Evolutionary conservation across 1,140 invertebrate species (phyloP), one percentile per base, ranked within the genome.

Genomic region (Drosophila azteca): DNA sequence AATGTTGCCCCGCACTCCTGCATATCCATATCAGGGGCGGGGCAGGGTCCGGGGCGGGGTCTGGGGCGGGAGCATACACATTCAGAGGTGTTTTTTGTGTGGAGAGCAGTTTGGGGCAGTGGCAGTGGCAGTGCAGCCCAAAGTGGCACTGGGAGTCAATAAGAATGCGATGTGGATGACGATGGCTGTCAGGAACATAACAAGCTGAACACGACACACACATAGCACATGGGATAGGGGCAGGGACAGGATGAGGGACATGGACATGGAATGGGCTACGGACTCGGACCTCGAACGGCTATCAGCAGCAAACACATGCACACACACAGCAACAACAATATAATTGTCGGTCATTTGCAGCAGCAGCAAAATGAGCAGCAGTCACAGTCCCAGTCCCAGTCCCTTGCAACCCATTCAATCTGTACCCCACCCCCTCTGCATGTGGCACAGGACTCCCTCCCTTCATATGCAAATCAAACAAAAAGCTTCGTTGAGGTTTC

Each of bases 291-390:
- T 6, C 15, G 29, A 48, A 66, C 20, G 68, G 68, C 73, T 74
- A 84, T 85, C 82, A 87, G 77, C 72, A 44, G 15, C 63, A 69
- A 41, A 35, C 50, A 68, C 45, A 74, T 73, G 50, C 69, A 45
- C 29, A 9, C 46, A 35, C 31, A 44, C 9, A 11, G 50, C 41
- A 53, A 54, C 55, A 77, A 79, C 77, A 80, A 83, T 71, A 90
- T 90, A 90, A 90, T 90, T 90, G 87, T 81, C 66, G 87, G 81
- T 90, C 87, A 90, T 90, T 90, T 90, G 79, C 81, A 77, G 85
- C 73, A 89, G 79, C 81, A 77, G 79, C 79, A 78, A 80, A 84
- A 77, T 71, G 85, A 76, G 69, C 85, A 80, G 64, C 54, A 49
- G 20, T 41, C 35, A 43, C 31, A 46, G 39, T 51, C n/a, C 11